These are phyloP conservation scores for Slavum lentiscoides DNA, from an alignment of 2,888 invertebrate genomes.

Conservation along the genomic window DNA sequence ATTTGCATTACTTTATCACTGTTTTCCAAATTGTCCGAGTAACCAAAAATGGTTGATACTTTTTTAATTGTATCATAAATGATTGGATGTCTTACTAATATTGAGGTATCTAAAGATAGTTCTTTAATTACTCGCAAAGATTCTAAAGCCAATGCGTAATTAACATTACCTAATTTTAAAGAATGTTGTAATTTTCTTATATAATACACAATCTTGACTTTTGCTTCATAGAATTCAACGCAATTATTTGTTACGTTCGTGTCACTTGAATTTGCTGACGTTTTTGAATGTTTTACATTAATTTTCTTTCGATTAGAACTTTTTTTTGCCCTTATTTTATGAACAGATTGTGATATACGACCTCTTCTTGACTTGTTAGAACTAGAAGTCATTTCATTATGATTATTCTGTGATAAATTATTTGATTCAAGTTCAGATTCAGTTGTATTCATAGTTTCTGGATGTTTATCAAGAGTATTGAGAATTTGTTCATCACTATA, in stretches of 20 bases:
- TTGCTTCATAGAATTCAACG: neutral
- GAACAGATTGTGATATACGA: conserved; percentile 61
- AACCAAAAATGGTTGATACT: neutral
- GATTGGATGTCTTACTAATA: neutral
- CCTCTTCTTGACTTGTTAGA: neutral
- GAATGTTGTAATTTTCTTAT: neutral
- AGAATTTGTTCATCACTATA: no score
- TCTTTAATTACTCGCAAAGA: neutral
- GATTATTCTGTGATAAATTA: neutral
- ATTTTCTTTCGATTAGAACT: neutral
- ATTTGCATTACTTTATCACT: neutral
- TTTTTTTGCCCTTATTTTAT: conserved; percentile 71
- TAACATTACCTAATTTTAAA: neutral
- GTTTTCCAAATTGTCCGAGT: no score
- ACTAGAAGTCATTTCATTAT: neutral
- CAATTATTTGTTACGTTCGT: no score
- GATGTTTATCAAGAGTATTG: no score
- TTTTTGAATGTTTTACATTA: neutral
- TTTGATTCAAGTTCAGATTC: neutral
- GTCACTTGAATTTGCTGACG: no score
- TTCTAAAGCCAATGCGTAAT: neutral
- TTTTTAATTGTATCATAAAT: neutral
- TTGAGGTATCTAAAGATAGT: neutral
- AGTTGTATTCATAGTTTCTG: no score
- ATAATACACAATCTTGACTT: neutral